Evolutionary conservation across 2,113 vertebrate species (phyloP), one percentile per base, ranked within the genome.

Genomic region (Typhlomys cinereus): DNA sequence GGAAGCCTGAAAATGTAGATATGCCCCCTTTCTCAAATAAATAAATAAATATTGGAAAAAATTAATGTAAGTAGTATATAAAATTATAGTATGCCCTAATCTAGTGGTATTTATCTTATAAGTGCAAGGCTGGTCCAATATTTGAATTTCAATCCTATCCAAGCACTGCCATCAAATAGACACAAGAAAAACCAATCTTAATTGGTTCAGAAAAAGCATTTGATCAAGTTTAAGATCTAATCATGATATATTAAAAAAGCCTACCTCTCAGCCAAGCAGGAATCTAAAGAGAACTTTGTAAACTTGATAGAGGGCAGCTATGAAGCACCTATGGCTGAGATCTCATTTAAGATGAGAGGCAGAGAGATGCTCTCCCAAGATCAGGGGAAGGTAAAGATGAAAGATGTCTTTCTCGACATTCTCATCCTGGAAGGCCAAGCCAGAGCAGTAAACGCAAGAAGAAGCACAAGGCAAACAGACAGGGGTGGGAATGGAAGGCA

Each of bases 31-130:
- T 31, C 34, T 54, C 46, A 74, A 8, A n/a, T n/a, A n/a, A n/a
- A n/a, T n/a, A n/a, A n/a, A n/a, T n/a, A 93, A 76, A 78, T 62
- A 67, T 34, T 41, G 50, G 76, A 78, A 85, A 74, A 64, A 31
- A 69, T 39, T 34, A 62, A 59, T 69, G 44, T 67, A 11, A 20
- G 41, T 34, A 61, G 61, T n/a, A 69, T 18, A 21, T 44, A 75
- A 71, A 71, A 83, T 46, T 29, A 41, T 39, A 52, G n/a, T 17
- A 59, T 79, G 83, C 34, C 25, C 23, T 46, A 41, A 74, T 62
- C 59, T 70, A 39, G 57, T 41, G 18, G 41, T 14, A 34, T 74
- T 74, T 82, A 39, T 75, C 44, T 61, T 44, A 69, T 20, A 79
- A 70, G 83, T 10, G 31, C 17, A 83, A 86, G 34, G 34, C n/a